Evolutionary conservation across 2,888 invertebrate genomes (phyloP), one percentile per base, ranked within the genome.

Genomic region (Chalcis sispes): DNA sequence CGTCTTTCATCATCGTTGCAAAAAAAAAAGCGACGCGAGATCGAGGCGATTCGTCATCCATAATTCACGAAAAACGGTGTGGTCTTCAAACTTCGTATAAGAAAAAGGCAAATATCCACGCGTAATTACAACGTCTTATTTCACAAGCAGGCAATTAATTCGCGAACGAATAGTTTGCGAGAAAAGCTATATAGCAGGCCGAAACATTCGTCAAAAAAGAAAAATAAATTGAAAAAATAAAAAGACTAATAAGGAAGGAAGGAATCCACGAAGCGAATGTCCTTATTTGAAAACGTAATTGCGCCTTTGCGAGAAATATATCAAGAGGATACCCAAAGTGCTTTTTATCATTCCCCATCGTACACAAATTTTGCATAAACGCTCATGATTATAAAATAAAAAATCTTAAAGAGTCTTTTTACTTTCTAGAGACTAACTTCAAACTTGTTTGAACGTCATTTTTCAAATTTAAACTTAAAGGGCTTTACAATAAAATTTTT

Each of bases 161-260:
- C 36, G 18, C 70, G 18, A 70, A 61, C 59, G 46, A n/a, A 23
- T 48, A 27, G 61, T 8, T 70, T 52, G 32, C 61, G 18, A 29
- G 23, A 56, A 59, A 36, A 50, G 7, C 48, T 42, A 25, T 5
- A 40, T 3, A 32, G 10, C 52, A 20, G 36, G 50, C n/a, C 15
- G 13, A 20, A 8, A 25, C 2, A 18, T 5, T 27, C 2, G 15
- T 4, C 25, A 27, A 8, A 1, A 1, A 8, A 27, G n/a, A 46
- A 23, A 23, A 18, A 29, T 42, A 42, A 4, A 27, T 8, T 5
- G 62, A 48, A 27, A n/a, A 5, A 20, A 2, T 4, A 25, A 3
- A 13, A 29, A 56, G 50, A 15, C 20, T 5, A 50, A 52, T 1
- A n/a, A 62, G 46, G 27, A 29, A 25, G 18, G n/a, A 18, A 64